Conservation (phyloP, 2,888 invertebrate genomes). For the Lypha dubia region DNA sequence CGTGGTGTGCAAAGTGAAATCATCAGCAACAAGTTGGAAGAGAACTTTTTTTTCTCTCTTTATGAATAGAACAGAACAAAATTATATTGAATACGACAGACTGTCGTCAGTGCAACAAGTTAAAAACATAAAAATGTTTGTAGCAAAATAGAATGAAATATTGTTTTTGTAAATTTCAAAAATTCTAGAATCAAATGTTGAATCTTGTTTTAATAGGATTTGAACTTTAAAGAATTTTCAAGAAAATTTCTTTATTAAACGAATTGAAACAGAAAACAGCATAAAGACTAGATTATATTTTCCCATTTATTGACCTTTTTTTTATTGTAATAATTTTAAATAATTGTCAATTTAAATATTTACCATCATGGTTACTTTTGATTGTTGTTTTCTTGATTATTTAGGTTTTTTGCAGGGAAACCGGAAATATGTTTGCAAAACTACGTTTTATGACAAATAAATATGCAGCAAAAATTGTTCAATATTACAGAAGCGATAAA, state of each 20-base stretch:
- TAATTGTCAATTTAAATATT: not conserved
- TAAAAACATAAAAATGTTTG: slow-evolving; percentile 15
- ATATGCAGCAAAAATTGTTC: too few relatives aligned
- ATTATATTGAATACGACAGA: slow-evolving; percentile 41
- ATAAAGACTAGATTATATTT: not conserved
- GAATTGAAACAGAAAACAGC: not conserved
- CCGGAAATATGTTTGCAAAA: too few relatives aligned
- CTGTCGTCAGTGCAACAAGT: slow-evolving; percentile 13
- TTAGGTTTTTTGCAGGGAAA: slow-evolving; percentile 3
- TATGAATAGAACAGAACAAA: not conserved
- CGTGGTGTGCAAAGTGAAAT: not conserved
- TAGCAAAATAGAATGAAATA: not conserved
- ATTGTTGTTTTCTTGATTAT: slow-evolving; percentile 14
- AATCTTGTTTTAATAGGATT: slow-evolving; percentile 11
- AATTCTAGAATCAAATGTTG: not conserved
- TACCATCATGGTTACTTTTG: slow-evolving; percentile 2
- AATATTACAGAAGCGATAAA: too few relatives aligned
- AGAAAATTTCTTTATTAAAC: not conserved
- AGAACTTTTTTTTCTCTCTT: slow-evolving; percentile 9
- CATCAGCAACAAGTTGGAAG: slow-evolving; percentile 33
- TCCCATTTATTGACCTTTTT: not conserved
- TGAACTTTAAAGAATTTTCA: not conserved
- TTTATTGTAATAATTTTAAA: not conserved
- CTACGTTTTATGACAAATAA: too few relatives aligned
- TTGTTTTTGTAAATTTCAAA: slow-evolving; percentile 14